Evolutionary conservation across 2,113 vertebrate genomes (phyloP).

Genomic region (Aythya baeri): DNA sequence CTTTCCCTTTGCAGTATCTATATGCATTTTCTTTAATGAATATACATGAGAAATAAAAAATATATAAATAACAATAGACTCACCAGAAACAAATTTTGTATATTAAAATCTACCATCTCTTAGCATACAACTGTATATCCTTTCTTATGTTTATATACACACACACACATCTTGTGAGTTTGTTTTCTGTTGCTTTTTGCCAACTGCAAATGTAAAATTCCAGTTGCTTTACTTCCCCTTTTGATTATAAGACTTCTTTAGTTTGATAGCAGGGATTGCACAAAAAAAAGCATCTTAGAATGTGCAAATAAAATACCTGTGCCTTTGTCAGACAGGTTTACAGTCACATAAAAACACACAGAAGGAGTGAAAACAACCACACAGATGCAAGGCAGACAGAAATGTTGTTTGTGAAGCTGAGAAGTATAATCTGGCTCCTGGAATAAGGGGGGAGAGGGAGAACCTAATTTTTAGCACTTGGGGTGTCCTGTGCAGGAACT

Average conservation of each 20-base stretch:
- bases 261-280: background rate
- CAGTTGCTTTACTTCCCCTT: background rate
- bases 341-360: background rate
- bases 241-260: background rate
- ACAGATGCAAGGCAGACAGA: background rate
- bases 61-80: background rate
- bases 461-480: background rate
- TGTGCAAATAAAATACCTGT: constrained; percentile 37
- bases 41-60: background rate
- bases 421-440: background rate
- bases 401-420: background rate
- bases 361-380: background rate
- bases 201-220: background rate
- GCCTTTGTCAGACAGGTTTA: constrained; percentile 29
- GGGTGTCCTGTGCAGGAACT: background rate
- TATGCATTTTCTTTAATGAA: background rate
- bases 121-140: background rate
- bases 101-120: background rate
- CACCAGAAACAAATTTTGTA: background rate
- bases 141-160: fast-evolving
- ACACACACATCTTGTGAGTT: background rate
- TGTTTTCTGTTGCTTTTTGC: background rate
- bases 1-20: background rate
- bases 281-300: background rate
- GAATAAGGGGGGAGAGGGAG: background rate